Evolutionary conservation across 2,797 vertebrate species (phyloP).

Genomic region (Aratinga solstitialis): DNA sequence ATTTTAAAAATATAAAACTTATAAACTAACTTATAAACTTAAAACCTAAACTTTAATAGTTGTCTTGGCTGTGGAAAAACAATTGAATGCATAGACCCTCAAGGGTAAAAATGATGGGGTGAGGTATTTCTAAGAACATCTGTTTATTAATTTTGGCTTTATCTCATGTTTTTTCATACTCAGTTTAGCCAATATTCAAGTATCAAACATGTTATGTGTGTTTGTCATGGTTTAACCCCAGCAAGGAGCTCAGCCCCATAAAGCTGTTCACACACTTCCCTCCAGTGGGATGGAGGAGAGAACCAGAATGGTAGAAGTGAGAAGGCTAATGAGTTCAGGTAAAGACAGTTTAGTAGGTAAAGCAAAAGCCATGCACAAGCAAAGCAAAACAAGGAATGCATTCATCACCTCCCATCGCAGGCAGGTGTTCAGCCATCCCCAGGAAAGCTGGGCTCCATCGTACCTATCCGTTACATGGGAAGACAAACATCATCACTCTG

Average conservation of each 20-base stretch:
- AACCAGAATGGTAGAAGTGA: neutral
- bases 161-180: neutral
- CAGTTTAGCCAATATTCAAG: neutral
- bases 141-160: neutral
- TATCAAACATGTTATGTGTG: too few relatives aligned
- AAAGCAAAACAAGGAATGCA: neutral
- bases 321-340: neutral
- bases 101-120: neutral
- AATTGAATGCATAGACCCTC: rapidly evolving
- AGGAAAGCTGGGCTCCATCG: neutral
- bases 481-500: neutral
- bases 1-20: neutral
- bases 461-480: neutral
- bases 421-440: neutral
- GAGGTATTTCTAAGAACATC: neutral
- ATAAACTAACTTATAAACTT: neutral
- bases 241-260: neutral
- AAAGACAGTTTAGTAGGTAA: neutral
- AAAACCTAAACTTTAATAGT: neutral
- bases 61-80: neutral
- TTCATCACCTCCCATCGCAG: neutral
- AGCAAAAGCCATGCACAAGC: neutral
- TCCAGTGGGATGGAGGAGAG: neutral
- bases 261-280: neutral
- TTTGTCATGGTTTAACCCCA: neutral